Evolutionary conservation across 2,888 invertebrate species (phyloP), one percentile per base, ranked within the genome.

Genomic region (Drosophila yooni): DNA sequence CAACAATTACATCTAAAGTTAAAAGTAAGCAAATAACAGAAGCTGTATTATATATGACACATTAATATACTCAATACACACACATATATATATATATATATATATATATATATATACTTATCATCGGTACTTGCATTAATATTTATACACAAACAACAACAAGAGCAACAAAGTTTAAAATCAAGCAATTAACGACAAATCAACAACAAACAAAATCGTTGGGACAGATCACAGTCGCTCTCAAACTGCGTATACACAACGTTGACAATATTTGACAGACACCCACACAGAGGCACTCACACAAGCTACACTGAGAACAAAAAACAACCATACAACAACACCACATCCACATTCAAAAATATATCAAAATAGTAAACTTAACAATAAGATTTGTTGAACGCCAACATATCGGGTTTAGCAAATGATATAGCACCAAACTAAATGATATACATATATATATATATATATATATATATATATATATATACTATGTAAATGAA

Each of bases 171-270:
- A 73, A 57, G 60, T 63, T 71, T 62, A 74, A 46, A 8, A 79
- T 67, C 73, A 73, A 85, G 85, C 88, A 85, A 89, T 83, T 79
- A 81, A 86, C 76, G 81, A 89, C 90, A 90, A 91, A 91, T 89
- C 88, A 89, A 83, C 75, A 76, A 18, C 18, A 50, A 29, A 18
- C 27, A 10, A 29, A 78, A 66, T 65, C 64, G 59, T 72, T 72
- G 75, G 56, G 64, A 61, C 72, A 74, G 73, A 34, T 43, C 59
- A 58, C 43, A 66, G 58, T 65, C 67, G 36, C 67, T 40, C 70
- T 72, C 57, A 70, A 72, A 77, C 59, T 71, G 38, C 21, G 58
- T 46, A 72, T 53, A 54, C 65, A 75, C 69, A 82, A 75, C 57
- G 68, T 88, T 85, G 88, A 81, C 83, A 88, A 89, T 83, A 83